Conservation (phyloP, 2,888 invertebrate species). For the Conistra vaccinii region DNA sequence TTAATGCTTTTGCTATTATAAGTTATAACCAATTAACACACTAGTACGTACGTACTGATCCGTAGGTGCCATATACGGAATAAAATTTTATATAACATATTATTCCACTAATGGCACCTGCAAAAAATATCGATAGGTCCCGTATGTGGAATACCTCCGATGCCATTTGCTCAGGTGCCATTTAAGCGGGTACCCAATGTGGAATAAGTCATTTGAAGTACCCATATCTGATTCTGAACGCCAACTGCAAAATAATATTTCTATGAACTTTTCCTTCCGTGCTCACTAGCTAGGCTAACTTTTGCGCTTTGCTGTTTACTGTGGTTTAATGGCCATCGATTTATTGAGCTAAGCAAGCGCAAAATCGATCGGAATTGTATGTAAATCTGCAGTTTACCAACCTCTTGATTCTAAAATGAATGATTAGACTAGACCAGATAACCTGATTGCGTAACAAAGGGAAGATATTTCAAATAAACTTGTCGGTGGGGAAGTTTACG, state of each 20-base stretch:
- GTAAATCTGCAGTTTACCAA: slow-evolving; percentile 50
- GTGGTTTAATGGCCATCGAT: slow-evolving; percentile 34
- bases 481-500: slow-evolving; percentile 45
- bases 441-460: slow-evolving; percentile 20
- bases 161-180: too few relatives aligned
- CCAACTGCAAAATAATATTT: slow-evolving; percentile 32
- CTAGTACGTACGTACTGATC: too few relatives aligned
- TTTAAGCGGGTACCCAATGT: too few relatives aligned
- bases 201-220: too few relatives aligned
- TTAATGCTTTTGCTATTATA: too few relatives aligned
- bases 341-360: slow-evolving; percentile 33
- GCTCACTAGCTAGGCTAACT: slow-evolving; percentile 9
- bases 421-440: slow-evolving; percentile 26
- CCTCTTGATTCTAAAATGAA: slow-evolving; percentile 2
- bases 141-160: too few relatives aligned
- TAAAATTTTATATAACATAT: too few relatives aligned
- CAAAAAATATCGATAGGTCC: too few relatives aligned
- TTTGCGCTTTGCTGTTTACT: slow-evolving; percentile 21
- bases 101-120: too few relatives aligned
- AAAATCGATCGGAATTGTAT: slow-evolving; percentile 55
- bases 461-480: slow-evolving; percentile 42
- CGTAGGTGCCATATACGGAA: too few relatives aligned
- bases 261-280: slow-evolving; percentile 41
- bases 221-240: slow-evolving; percentile 36
- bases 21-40: too few relatives aligned